phyloP scores from a whole-genome alignment of 2,797 vertebrate genomes.

The Decapterus maruadsi region DNA sequence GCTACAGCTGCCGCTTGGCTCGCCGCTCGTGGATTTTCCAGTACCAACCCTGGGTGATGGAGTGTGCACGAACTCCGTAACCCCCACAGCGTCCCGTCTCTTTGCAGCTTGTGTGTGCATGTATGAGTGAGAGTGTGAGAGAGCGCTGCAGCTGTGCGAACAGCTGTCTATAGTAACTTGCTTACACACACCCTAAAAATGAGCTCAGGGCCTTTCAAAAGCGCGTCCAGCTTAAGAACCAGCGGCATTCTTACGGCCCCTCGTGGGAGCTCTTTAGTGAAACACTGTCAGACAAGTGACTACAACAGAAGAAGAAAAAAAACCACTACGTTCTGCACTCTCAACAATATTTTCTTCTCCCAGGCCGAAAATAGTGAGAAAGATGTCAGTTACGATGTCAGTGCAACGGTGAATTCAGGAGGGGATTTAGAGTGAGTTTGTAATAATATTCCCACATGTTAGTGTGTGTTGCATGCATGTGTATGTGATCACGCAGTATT shows the following conservation, averaged over 20 bases:
- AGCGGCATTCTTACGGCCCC: constrained; percentile 17
- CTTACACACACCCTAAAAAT: constrained; percentile 45
- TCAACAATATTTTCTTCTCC: constrained; percentile 2
- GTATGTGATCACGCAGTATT: constrained; percentile 2
- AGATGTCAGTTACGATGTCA: background rate
- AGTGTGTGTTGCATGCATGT: constrained; percentile 8
- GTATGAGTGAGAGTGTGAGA: background rate
- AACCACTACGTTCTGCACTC: fast-evolving
- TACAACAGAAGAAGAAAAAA: constrained; percentile 13
- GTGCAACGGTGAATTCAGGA: constrained; percentile 18
- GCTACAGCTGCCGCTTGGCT: constrained; percentile 66
- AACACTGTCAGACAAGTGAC: constrained; percentile 10
- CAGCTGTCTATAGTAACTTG: constrained; percentile 77
- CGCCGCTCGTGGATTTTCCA: constrained; percentile 40
- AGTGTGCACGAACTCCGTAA: constrained; percentile 68
- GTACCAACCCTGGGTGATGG: constrained; percentile 56
- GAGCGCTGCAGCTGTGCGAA: constrained; percentile 72
- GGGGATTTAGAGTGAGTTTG: constrained; percentile 1
- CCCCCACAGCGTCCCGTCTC: constrained; percentile 44
- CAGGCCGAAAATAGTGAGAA: constrained; percentile 10
- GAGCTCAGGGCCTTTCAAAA: constrained; percentile 55
- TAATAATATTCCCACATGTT: constrained; percentile 7
- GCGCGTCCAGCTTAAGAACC: constrained; percentile 42
- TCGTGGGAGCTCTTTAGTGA: constrained; percentile 25
- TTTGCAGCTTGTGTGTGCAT: constrained; percentile 27